Evolutionary conservation across 2,888 invertebrate genomes (phyloP), one percentile per base, ranked within the genome.

Genomic region (Sphinx pinastri): DNA sequence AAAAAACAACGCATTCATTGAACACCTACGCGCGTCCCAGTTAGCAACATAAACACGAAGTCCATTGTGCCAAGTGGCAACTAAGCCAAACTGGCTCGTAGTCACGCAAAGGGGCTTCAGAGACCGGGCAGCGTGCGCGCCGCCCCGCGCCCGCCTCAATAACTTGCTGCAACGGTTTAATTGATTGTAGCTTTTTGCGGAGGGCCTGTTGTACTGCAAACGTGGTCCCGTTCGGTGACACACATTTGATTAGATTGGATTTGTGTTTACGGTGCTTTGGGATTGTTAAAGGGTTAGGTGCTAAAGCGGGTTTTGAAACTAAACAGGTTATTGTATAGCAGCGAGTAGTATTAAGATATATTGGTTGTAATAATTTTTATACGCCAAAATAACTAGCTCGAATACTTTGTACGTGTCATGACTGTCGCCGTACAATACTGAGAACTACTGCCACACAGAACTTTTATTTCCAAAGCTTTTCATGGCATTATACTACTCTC

Each of bases 61-160:
- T 77, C 79, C 79, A 80, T 73, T 79, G 70, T 76, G 74, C 67
- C 60, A 70, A 76, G 74, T 73, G 71, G 77, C 71, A 80, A 82
- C 81, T 81, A 79, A 79, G 77, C 74, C 76, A 78, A 81, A 83
- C 78, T 80, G 76, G 73, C 71, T 70, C 70, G 68, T 70, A 77
- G 73, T 68, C 77, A 77, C 72, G 72, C 72, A 76, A 71, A 68
- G 66, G 63, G 71, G 73, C 71, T 75, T 58, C 74, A 73, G 68
- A 74, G 68, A 71, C 69, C 59, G 54, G 69, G 68, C 73, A 74
- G 74, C 78, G 76, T 69, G 67, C 73, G 74, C 73, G 74, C 11
- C 45, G 59, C 59, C 12, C 12, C 11, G 19, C 57, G 16, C 60
- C 45, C 47, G 47, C 77, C 72, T 74, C 58, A 74, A 72, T 75